A percentile compares a stretch with the other conserved stretches of the same genome.
Conservation (phyloP, 2,113 vertebrate genomes). For the Okapia johnstoni region DNA sequence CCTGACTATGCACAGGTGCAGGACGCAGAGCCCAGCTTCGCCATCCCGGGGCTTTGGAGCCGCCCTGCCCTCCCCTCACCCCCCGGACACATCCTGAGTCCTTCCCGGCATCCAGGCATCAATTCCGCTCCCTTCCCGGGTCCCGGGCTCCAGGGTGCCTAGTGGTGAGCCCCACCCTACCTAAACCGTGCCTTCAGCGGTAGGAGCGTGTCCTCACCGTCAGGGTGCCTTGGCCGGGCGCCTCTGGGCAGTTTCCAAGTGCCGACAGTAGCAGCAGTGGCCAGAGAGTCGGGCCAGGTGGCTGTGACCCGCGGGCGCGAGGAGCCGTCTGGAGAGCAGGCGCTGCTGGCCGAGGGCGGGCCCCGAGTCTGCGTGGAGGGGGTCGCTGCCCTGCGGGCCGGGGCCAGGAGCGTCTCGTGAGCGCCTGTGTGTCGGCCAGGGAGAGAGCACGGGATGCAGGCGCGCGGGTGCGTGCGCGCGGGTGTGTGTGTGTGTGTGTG, state of each 20-base stretch:
- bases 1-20: not conserved
- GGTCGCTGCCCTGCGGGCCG: not conserved
- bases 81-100: not conserved
- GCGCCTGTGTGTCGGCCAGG: not conserved
- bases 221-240: not conserved
- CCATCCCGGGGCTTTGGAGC: not conserved
- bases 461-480: not conserved
- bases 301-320: not conserved
- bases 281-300: not conserved
- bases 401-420: not conserved
- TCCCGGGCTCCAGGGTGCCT: not conserved
- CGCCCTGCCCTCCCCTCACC: not conserved
- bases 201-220: constrained; percentile 11
- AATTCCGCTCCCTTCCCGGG: not conserved
- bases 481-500: not conserved
- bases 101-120: not conserved
- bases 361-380: not conserved
- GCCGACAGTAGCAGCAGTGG: not conserved
- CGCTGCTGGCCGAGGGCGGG: not conserved
- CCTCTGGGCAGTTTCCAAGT: not conserved
- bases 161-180: not conserved
- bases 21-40: not conserved
- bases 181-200: not conserved
- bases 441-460: not conserved
- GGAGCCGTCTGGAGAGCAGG: not conserved